A percentile compares a stretch with the other conserved stretches of the same genome.
phyloP scores from a whole-genome alignment of 92 coral and sea anemone species.

The Parazoanthus swiftii region DNA sequence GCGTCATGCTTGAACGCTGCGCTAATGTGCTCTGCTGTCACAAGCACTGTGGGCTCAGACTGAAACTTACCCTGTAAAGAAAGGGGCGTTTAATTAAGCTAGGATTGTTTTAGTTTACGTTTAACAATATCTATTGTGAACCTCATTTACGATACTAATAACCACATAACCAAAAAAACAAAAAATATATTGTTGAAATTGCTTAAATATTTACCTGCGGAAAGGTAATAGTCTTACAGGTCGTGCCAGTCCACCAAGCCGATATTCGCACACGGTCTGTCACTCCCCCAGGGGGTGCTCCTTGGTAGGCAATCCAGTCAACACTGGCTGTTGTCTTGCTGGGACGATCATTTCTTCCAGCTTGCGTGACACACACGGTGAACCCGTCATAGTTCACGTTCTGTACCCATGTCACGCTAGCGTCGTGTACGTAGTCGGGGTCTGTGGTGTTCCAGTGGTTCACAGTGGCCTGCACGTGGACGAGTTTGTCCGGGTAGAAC shows the following conservation, averaged over 20 bases:
- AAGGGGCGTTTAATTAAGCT: not conserved
- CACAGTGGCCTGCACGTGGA: slow-evolving; percentile 38
- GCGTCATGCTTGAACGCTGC: too few species aligned
- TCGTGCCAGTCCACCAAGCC: slow-evolving; percentile 43
- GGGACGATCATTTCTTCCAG: slow-evolving; percentile 50
- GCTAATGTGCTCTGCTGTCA: slow-evolving; percentile 55
- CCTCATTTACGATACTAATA: too few species aligned
- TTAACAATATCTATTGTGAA: too few species aligned
- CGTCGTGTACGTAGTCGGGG: too few species aligned
- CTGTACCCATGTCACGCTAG: slow-evolving; percentile 35
- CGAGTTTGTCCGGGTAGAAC: slow-evolving; percentile 4
- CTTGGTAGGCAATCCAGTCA: slow-evolving; percentile 60
- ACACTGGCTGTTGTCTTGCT: slow-evolving; percentile 31
- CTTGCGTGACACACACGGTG: slow-evolving; percentile 41
- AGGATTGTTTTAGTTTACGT: too few species aligned
- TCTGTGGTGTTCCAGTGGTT: not conserved
- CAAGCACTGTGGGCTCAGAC: slow-evolving; percentile 59
- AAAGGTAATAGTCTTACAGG: slow-evolving; percentile 13
- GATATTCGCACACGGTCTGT: slow-evolving; percentile 23
- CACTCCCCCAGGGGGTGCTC: slow-evolving; percentile 44
- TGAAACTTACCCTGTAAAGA: slow-evolving; percentile 52
- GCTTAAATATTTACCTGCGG: not conserved
- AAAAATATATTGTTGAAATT: not conserved
- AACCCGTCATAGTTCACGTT: slow-evolving; percentile 33
- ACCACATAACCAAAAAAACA: too few species aligned